Evolutionary conservation across 2,888 invertebrate species (phyloP).

Genomic region (Melolontha melolontha): DNA sequence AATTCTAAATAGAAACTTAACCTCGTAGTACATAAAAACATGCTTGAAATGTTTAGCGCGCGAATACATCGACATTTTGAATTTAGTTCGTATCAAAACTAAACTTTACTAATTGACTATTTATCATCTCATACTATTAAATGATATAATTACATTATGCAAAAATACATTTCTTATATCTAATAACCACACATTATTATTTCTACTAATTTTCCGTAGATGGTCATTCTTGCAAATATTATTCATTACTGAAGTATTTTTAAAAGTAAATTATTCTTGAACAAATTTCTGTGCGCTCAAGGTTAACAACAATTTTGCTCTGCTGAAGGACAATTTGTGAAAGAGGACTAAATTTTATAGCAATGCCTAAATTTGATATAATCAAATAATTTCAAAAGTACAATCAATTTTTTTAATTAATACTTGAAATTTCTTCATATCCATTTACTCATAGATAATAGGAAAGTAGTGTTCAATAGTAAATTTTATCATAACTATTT

Average conservation of each 20-base stretch:
- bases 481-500: too few species aligned
- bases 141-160: too few species aligned
- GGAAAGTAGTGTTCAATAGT: too few species aligned
- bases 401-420: conserved; percentile 9
- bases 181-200: conserved; percentile 44
- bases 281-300: conserved; percentile 22
- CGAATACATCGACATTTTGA: conserved; percentile 13
- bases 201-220: conserved; percentile 49
- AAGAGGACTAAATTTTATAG: neutral
- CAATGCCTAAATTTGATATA: neutral
- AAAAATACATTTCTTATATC: too few species aligned
- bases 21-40: conserved; percentile 26
- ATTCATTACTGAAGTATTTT: conserved; percentile 15
- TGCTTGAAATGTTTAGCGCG: conserved; percentile 8
- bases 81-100: neutral
- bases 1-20: conserved; percentile 32
- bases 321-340: conserved; percentile 1
- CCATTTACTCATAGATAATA: neutral
- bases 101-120: too few species aligned
- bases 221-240: conserved; percentile 43
- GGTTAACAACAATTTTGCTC: conserved; percentile 32
- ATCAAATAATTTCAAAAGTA: neutral
- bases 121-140: too few species aligned
- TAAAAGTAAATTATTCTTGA: conserved; percentile 4
- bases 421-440: neutral